Evolutionary conservation across 2,797 vertebrate species (phyloP), one percentile per base, ranked within the genome.

Genomic region (Dallia pectoralis): DNA sequence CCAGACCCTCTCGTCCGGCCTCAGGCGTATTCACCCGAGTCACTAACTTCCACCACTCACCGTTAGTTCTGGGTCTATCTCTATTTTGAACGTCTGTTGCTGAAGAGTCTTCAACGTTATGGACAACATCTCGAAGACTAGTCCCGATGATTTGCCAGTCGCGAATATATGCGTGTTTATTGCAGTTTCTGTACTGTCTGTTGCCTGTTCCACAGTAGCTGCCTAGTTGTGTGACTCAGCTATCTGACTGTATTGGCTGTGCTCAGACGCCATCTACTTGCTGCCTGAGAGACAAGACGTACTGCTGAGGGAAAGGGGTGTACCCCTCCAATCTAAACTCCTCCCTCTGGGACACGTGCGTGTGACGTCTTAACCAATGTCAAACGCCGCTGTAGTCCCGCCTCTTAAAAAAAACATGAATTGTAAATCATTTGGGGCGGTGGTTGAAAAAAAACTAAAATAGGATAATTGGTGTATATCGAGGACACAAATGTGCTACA

Each of bases 21-120:
- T 69, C 76, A 67, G 48, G 79, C 80, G 72, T 87, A 85, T 89
- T 91, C 88, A 89, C 89, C 59, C 15, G 69, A 73, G 77, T 70
- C 78, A 77, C 74, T 80, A 86, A 90, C 86, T 88, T 88, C 68
- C 36, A 61, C 69, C 73, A 91, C 92, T 92, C 86, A 94, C 93
- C 93, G 91, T 91, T 74, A 90, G 59, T 77, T 92, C 90, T 44
- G 90, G 87, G 68, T 93, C 90, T 74, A 94, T 91, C 68, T 91
- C 82, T 70, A 94, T 88, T 75, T 91, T 92, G 81, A 94, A 94
- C 49, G 93, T 94, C 78, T 94, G 93, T 81, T 94, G 93, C 65
- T 94, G 93, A 64, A 94, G 92, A 64, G 93, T 94, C 87, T 93
- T 94, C 82, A 94, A 78, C 47, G 93, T 94, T 76, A 94, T 88